These are phyloP conservation scores for Danio albolineatus DNA, from an alignment of 2,797 vertebrate species.

Conservation along the genomic window DNA sequence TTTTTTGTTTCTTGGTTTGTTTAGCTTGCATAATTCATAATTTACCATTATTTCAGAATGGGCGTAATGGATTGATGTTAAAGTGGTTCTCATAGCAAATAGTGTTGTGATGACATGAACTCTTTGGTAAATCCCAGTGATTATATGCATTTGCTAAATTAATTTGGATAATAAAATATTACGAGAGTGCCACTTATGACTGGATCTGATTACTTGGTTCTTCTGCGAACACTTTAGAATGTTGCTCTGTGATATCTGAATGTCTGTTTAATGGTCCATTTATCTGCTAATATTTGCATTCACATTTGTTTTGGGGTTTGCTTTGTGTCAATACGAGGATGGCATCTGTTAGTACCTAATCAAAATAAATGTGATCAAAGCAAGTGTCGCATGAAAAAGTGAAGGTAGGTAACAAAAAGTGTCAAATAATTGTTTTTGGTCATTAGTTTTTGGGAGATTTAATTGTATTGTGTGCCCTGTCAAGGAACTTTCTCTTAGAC, in stretches of 20 bases:
- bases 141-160: conserved; percentile 32
- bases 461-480: background rate
- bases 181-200: conserved; percentile 24
- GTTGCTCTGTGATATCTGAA: background rate
- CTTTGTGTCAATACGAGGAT: background rate
- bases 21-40: background rate
- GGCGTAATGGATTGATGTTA: conserved; percentile 3
- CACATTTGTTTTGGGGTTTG: background rate
- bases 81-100: background rate
- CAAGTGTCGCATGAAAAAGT: background rate
- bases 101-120: conserved; percentile 9
- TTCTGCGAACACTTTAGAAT: background rate
- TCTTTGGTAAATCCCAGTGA: conserved; percentile 3
- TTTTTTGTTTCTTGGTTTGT: background rate
- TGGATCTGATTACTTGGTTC: background rate
- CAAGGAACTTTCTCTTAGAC: background rate
- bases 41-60: background rate
- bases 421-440: background rate
- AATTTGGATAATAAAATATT: conserved; percentile 42
- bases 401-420: background rate
- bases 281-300: conserved; percentile 4
- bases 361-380: too few relatives aligned
- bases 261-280: background rate
- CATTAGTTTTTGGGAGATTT: background rate
- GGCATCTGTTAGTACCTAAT: background rate